Evolutionary conservation across 2,113 vertebrate species (phyloP).

Genomic region (Oreocharis arfaki): DNA sequence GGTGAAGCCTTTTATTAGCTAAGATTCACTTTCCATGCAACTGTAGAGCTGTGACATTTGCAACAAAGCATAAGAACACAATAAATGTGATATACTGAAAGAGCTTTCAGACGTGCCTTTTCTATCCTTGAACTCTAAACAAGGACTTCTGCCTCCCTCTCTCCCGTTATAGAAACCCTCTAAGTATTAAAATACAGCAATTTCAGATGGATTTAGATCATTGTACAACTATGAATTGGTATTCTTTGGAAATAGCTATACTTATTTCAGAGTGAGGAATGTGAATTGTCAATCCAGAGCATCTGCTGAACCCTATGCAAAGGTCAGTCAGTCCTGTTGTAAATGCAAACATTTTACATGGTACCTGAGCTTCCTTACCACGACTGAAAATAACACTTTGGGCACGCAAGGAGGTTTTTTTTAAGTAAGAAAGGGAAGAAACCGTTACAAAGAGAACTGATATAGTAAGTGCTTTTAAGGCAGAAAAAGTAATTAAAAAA

Average conservation of each 20-base stretch:
- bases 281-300: neutral
- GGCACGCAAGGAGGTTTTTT: neutral
- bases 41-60: slow-evolving; percentile 55
- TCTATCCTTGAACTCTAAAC: slow-evolving; percentile 60
- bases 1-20: slow-evolving; percentile 37
- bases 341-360: slow-evolving; percentile 22
- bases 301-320: neutral
- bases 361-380: neutral
- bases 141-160: slow-evolving; percentile 26
- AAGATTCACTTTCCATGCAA: slow-evolving; percentile 36
- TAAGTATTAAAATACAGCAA: slow-evolving; percentile 37
- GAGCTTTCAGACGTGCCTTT: slow-evolving; percentile 14
- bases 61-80: slow-evolving; percentile 46
- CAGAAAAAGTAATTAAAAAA: neutral
- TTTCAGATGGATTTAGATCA: slow-evolving; percentile 36
- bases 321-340: slow-evolving; percentile 17
- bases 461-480: neutral
- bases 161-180: neutral
- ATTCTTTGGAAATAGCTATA: neutral
- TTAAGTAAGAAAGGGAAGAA: neutral
- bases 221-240: neutral
- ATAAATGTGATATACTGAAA: slow-evolving; percentile 53
- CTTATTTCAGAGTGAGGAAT: neutral
- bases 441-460: neutral
- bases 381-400: neutral